Evolutionary conservation across 2,113 vertebrate genomes (phyloP), one percentile per base, ranked within the genome.

Genomic region (Meleagris gallopavo): DNA sequence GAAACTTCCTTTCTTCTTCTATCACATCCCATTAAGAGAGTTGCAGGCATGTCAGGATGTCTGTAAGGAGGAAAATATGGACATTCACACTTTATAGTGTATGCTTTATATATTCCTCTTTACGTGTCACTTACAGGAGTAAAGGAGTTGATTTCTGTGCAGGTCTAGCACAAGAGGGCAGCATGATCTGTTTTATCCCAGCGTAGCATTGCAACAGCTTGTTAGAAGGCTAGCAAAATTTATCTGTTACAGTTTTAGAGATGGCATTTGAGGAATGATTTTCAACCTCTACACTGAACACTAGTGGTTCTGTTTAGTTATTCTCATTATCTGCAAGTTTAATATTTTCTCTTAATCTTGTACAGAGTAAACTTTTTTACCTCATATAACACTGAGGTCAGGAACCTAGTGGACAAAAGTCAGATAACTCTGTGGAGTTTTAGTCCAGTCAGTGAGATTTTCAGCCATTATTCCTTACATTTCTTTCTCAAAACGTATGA

Each of bases 91-190:
- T 89, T 90, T 10, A 15, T 57, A 66, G n/a, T 30, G 80, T 80
- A 55, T 62, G 22, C 69, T 64, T 73, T 70, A n/a, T 50, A 10
- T 65, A 24, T 92, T 73, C 30, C 21, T 88, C 25, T 92, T 87
- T 58, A 12, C 43, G 25, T 81, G 62, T 87, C 75, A n/a, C 43
- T 93, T 71, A 61, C 41, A 12, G 55, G n/a, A 72, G 34, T 30
- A 30, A 84, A 89, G 48, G 30, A 36, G 1, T 48, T 36, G 22
- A 30, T 93, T 93, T 65, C 75, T 73, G 58, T 94, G 66, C 54
- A 38, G 0, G 2, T 93, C 84, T 60, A 70, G 73, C 98, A 98
- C 98, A 95, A 98, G 98, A 97, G 98, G 98, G 98, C 98, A 98
- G 98, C 95, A 97, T 96, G 87, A 88, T 82, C 98, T 97, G 65